Percentiles rank a stretch among this genome's conserved stretches.
These are phyloP conservation scores for Dreissena rostriformis DNA, from an alignment of 1,140 invertebrate species.

Conservation along the genomic window DNA sequence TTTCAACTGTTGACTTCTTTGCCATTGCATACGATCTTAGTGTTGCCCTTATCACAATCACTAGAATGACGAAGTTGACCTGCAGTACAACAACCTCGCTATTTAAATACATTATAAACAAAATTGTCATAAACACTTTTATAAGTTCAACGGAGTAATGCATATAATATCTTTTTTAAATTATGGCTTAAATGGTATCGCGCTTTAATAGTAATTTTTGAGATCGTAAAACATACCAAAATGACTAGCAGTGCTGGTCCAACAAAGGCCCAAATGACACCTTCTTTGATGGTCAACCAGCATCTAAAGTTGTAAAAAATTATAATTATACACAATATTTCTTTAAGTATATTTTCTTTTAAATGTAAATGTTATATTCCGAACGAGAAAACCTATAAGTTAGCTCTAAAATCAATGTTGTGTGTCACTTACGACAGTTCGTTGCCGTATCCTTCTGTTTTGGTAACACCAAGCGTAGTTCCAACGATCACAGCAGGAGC, in stretches of 20 bases:
- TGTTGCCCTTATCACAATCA: slow-evolving; percentile 55
- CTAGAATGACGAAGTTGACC: slow-evolving; percentile 66
- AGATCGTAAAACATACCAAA: slow-evolving; percentile 42
- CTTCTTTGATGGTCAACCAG: slow-evolving; percentile 63
- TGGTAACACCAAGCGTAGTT: slow-evolving; percentile 14
- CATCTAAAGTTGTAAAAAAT: slow-evolving; percentile 55
- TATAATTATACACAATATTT: no score
- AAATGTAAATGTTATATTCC: no score
- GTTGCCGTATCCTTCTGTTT: slow-evolving; percentile 42
- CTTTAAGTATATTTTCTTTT: no score
- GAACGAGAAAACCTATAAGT: no score
- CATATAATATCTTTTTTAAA: not conserved
- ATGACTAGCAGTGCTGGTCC: slow-evolving; percentile 62
- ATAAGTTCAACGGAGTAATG: no score
- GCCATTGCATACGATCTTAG: slow-evolving; percentile 7
- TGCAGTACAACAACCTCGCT: slow-evolving; percentile 37
- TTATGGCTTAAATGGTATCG: not conserved
- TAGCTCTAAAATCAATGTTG: no score
- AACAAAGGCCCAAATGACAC: slow-evolving; percentile 68
- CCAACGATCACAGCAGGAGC: slow-evolving; percentile 18
- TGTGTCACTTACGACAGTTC: slow-evolving; percentile 28
- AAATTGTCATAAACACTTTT: not conserved
- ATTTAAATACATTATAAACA: not conserved
- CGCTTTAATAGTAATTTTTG: not conserved
- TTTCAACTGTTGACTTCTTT: slow-evolving; percentile 18